A percentile compares a stretch with the other conserved stretches of the same genome.
phyloP scores from a whole-genome alignment of 2,888 invertebrate species.

The Drosophila bunnanda region DNA sequence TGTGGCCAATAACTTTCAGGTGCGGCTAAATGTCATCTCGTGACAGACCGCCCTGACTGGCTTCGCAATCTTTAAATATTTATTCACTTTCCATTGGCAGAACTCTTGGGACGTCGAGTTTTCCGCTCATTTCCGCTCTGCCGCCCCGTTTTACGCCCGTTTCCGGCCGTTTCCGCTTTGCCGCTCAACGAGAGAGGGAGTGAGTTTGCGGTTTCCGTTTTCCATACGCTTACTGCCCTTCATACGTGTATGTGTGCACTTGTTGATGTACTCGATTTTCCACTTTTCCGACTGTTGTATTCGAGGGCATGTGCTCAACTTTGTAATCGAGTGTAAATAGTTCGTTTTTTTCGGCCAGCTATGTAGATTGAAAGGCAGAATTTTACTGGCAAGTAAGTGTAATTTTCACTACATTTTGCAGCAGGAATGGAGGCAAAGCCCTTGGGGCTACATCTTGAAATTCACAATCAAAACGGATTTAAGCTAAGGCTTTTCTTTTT shows the following conservation, averaged over 20 bases:
- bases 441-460: background rate
- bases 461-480: constrained; percentile 2
- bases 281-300: constrained; percentile 41
- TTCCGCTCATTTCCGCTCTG: constrained; percentile 58
- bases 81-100: constrained; percentile 26
- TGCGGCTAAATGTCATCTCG: constrained; percentile 18
- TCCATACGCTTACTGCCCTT: constrained; percentile 20
- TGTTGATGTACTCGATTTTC: constrained; percentile 36
- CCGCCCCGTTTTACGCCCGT: constrained; percentile 23
- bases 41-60: constrained; percentile 1
- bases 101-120: constrained; percentile 32
- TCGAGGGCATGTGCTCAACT: constrained; percentile 21
- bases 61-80: constrained; percentile 32
- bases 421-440: background rate
- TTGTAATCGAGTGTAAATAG: constrained; percentile 28
- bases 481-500: background rate
- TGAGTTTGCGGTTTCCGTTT: constrained; percentile 19
- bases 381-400: background rate
- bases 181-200: background rate
- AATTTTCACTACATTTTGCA: background rate
- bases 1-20: constrained; percentile 34
- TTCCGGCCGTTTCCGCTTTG: constrained; percentile 23
- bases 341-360: constrained; percentile 1
- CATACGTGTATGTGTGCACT: constrained; percentile 23
- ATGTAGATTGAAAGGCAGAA: constrained; percentile 4